These are phyloP conservation scores for Drosophila subpulchrella DNA, from an alignment of 1,140 invertebrate species.

Conservation along the genomic window DNA sequence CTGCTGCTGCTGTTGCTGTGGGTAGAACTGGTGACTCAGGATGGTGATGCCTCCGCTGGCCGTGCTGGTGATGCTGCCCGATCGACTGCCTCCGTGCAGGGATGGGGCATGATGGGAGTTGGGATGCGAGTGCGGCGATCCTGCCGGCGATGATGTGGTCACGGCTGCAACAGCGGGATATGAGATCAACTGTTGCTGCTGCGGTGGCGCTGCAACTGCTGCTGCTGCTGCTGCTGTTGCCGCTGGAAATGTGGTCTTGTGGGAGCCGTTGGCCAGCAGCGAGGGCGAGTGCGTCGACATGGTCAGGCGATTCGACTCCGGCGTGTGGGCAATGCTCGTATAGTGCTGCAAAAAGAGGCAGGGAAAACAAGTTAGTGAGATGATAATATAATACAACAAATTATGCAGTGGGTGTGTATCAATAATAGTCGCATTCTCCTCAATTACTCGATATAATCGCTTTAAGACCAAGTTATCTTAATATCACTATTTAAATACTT, in stretches of 20 bases:
- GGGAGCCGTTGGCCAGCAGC: constrained; percentile 69
- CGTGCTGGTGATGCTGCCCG: constrained; percentile 78
- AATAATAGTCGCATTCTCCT: background rate
- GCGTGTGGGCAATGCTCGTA: constrained; percentile 93
- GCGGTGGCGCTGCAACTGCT: constrained; percentile 26
- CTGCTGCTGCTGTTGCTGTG: constrained; percentile 36
- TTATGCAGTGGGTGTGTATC: background rate
- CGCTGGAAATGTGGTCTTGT: constrained; percentile 68
- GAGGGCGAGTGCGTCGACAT: constrained; percentile 62
- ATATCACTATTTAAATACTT: background rate
- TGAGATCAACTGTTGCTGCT: constrained; percentile 84
- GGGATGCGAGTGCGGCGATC: constrained; percentile 58
- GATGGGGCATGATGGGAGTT: constrained; percentile 52
- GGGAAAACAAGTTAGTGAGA: constrained; percentile 20
- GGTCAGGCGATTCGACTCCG: constrained; percentile 90
- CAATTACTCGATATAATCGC: background rate
- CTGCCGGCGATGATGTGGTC: constrained; percentile 30
- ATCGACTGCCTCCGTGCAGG: constrained; percentile 73
- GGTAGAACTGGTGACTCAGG: constrained; percentile 54
- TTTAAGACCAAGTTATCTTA: background rate
- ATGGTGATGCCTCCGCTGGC: constrained; percentile 55
- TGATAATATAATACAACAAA: background rate
- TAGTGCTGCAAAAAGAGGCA: constrained; percentile 88
- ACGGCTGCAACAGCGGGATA: constrained; percentile 75
- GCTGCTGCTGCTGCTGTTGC: constrained; percentile 27